Evolutionary conservation across 2,888 invertebrate genomes (phyloP).

Genomic region (Erpobdella octoculata): DNA sequence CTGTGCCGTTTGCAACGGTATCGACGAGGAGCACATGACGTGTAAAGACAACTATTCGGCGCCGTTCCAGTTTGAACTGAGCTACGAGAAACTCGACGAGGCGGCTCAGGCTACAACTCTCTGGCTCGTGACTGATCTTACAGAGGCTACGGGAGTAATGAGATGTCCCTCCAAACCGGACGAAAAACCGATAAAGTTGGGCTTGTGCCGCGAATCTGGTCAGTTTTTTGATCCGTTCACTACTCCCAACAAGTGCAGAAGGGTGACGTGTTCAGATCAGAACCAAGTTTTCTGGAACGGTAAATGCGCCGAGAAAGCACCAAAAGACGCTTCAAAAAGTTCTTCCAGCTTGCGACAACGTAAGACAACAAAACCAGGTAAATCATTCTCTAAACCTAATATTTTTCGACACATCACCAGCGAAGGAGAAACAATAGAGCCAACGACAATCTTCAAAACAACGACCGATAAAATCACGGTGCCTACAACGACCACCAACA

Average conservation of each 20-base stretch:
- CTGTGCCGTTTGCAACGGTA: constrained; percentile 31
- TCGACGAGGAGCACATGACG: neutral
- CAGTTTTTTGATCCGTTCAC: constrained; percentile 25
- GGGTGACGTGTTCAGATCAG: constrained; percentile 12
- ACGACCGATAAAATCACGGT: neutral
- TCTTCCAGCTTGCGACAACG: too few species aligned
- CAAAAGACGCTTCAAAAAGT: neutral
- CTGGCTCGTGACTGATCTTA: neutral
- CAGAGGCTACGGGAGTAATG: neutral
- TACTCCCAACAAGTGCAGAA: neutral
- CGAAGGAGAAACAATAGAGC: neutral
- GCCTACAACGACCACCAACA: neutral
- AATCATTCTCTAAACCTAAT: neutral
- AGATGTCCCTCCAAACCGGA: neutral
- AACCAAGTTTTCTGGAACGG: neutral
- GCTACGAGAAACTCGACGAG: neutral
- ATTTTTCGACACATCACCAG: too few species aligned
- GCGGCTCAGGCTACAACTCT: neutral
- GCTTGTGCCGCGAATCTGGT: constrained; percentile 7
- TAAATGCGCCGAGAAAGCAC: constrained; percentile 10
- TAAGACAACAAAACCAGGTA: too few species aligned
- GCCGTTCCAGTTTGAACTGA: constrained; percentile 13
- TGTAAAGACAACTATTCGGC: constrained; percentile 17
- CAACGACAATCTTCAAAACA: too few species aligned
- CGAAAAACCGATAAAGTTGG: constrained; percentile 7